phyloP scores from a whole-genome alignment of 1,140 invertebrate genomes.

The Heliconius nattereri region DNA sequence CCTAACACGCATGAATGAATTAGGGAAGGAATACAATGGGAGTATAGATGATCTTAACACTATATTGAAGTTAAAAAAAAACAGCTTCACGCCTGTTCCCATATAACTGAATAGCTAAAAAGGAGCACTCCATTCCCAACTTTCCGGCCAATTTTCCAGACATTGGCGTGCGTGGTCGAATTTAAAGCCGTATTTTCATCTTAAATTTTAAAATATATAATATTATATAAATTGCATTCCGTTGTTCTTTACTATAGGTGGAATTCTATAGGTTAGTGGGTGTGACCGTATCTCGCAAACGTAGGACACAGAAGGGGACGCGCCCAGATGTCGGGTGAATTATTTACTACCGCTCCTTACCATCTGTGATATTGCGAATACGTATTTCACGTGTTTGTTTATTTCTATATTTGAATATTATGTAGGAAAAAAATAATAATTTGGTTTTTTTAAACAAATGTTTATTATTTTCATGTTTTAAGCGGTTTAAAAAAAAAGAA shows the following conservation, averaged over 20 bases:
- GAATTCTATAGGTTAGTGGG: slow-evolving; percentile 41
- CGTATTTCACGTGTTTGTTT: background rate
- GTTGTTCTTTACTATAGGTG: slow-evolving; percentile 15
- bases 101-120: too few species aligned
- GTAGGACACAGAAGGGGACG: slow-evolving; percentile 60
- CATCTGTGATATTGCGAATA: slow-evolving; percentile 6
- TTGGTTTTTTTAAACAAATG: background rate
- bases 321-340: slow-evolving; percentile 64
- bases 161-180: background rate
- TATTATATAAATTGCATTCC: slow-evolving; percentile 13
- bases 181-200: background rate
- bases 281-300: slow-evolving; percentile 40
- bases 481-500: too few species aligned
- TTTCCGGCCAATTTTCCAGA: background rate
- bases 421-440: too few species aligned
- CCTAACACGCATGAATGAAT: too few species aligned
- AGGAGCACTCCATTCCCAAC: background rate
- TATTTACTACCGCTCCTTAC: slow-evolving; percentile 62
- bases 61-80: too few species aligned
- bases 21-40: too few species aligned
- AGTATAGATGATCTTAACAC: too few species aligned
- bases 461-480: too few species aligned
- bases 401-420: background rate
- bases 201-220: background rate
- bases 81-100: too few species aligned